phyloP scores from a whole-genome alignment of 2,113 vertebrate species.

The Pica pica region DNA sequence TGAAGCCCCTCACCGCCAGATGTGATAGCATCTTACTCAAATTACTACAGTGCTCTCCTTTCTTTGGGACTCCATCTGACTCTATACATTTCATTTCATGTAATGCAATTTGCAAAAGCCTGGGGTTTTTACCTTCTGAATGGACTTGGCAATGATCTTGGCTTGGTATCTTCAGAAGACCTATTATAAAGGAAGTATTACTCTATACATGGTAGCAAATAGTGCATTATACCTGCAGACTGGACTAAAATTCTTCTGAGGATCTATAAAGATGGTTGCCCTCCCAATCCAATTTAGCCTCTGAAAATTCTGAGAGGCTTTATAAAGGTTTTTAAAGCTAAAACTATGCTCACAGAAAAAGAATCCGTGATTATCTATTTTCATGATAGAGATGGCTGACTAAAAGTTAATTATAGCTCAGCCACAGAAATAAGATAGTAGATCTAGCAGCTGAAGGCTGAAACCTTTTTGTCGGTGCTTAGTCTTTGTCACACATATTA shows the following conservation, averaged over 20 bases:
- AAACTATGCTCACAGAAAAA: neutral
- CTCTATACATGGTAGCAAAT: neutral
- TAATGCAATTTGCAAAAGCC: neutral
- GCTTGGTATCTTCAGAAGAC: neutral
- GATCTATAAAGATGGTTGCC: neutral
- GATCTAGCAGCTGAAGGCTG: neutral
- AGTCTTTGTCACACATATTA: neutral
- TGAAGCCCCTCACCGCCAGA: neutral
- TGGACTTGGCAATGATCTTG: neutral
- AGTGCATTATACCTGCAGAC: neutral
- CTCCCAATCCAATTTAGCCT: neutral
- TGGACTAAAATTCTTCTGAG: neutral
- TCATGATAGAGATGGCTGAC: neutral
- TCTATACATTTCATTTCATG: neutral
- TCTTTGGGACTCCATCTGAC: neutral
- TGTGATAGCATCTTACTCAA: neutral
- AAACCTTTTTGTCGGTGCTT: conserved; percentile 21
- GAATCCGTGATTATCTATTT: neutral
- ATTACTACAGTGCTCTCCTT: neutral
- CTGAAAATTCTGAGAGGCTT: neutral
- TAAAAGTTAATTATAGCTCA: conserved; percentile 28
- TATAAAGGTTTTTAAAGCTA: neutral
- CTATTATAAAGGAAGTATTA: neutral
- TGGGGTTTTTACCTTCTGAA: neutral
- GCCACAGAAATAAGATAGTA: neutral